These are phyloP conservation scores for Micronisus gabar DNA, from an alignment of 2,113 vertebrate genomes.

Conservation along the genomic window DNA sequence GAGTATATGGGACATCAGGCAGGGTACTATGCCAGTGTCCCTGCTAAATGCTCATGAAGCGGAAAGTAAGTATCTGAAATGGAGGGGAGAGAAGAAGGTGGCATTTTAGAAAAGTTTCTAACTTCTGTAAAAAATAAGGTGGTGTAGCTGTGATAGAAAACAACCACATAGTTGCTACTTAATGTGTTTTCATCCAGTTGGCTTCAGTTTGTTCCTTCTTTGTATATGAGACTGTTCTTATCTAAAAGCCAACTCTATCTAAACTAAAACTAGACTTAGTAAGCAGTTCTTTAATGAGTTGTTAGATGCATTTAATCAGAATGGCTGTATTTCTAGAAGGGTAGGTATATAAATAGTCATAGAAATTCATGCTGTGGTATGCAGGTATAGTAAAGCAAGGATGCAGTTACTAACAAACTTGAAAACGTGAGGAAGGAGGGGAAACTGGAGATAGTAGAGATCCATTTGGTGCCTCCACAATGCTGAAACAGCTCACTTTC, in stretches of 20 bases:
- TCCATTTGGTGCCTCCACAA: not conserved
- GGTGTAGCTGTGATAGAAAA: not conserved
- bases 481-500: not conserved
- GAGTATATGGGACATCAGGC: constrained; percentile 95
- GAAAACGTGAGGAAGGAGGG: not conserved
- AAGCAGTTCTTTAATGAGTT: not conserved
- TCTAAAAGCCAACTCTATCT: not conserved
- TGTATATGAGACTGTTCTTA: not conserved
- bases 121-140: not conserved
- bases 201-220: not conserved
- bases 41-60: constrained; percentile 94
- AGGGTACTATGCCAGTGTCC: constrained; percentile 87
- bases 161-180: not conserved
- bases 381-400: not conserved
- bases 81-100: not conserved
- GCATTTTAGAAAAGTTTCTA: not conserved
- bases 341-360: not conserved
- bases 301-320: not conserved
- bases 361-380: not conserved
- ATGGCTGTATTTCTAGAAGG: not conserved
- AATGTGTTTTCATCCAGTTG: not conserved
- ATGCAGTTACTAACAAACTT: not conserved
- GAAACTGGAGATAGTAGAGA: not conserved
- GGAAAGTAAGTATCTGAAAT: constrained; percentile 84
- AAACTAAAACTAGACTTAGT: not conserved